Base-by-base conservation (phyloP, 2,797 vertebrate species). In the Sylvia borin region DNA sequence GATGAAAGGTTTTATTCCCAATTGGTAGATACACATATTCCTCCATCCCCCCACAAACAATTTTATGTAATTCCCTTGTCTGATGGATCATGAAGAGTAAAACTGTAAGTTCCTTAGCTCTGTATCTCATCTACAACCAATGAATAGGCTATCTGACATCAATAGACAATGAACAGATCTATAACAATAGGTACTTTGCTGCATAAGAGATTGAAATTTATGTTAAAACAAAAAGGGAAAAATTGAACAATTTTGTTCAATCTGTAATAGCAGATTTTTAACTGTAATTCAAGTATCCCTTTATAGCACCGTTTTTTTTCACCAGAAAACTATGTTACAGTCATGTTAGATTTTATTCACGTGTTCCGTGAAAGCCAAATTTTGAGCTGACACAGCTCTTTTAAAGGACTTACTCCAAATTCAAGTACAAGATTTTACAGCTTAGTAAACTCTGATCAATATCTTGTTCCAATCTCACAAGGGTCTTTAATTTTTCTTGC, bases 391-490 rank as follows among this genome's bases (percentile, higher is more conserved):
- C 53, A 48, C 24, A 81, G 50, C 55, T 87, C 43, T 95, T 95
- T 92, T 60, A 88, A 91, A 93, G 27, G 21, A 85, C 62, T 48
- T 55, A 48, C 7, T 84, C 20, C 43, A 67, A 48, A 68, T 66
- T 83, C 54, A 43, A 57, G 62, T 58, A 58, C 10, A 57, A 61
- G 50, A 92, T 61, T 90, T 92, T 61, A 78, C 45, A 89, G 51
- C 38, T 87, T 68, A 57, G 45, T 58, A 51, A 85, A 17, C 18
- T 74, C 77, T 83, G 85, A 95, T 96, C 92, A 70, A 96, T 97
- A 93, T 54, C 83, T 92, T 91, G 47, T 85, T 93, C 55, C 75
- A 26, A 26, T 84, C 26, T 89, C 24, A 53, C 38, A 82, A 54
- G 24, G 25, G 42, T 75, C 64, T 40, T 85, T 83, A 72, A 83